These are phyloP conservation scores for Ormyrus rosae DNA, from an alignment of 2,888 invertebrate genomes.

Conservation along the genomic window DNA sequence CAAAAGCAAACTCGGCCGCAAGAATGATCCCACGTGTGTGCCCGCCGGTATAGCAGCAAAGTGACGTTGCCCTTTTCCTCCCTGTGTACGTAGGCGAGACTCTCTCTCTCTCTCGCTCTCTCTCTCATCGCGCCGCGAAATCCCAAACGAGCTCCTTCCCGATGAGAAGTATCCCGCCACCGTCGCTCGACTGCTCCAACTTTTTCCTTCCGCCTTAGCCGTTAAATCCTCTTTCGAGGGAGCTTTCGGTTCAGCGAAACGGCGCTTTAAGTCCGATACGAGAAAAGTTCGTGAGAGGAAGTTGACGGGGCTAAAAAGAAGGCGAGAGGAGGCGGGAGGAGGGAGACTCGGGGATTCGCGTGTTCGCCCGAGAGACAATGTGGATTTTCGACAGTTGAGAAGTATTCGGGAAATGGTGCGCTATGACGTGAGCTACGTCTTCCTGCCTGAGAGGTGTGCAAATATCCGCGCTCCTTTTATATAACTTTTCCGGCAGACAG, in stretches of 20 bases:
- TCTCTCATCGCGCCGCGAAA: conserved; percentile 28
- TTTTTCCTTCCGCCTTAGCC: conserved; percentile 49
- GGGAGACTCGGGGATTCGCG: not conserved
- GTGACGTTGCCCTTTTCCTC: not conserved
- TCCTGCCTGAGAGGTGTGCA: conserved; percentile 40
- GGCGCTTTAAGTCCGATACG: conserved; percentile 56
- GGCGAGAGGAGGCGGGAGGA: not conserved
- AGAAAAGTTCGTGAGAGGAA: conserved; percentile 54
- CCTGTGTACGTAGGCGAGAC: conserved; percentile 2
- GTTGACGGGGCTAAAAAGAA: conserved; percentile 51
- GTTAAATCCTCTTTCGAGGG: conserved; percentile 57
- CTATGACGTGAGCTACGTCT: conserved; percentile 46
- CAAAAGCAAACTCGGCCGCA: conserved; percentile 21
- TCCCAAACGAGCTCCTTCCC: conserved; percentile 47
- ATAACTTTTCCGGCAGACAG: conserved; percentile 24
- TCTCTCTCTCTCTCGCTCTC: not conserved
- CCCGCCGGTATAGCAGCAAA: conserved; percentile 7
- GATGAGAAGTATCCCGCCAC: conserved; percentile 42
- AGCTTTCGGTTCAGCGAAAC: conserved; percentile 54
- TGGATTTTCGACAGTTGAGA: conserved; percentile 54
- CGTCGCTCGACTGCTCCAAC: conserved; percentile 17
- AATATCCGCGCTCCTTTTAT: conserved; percentile 42
- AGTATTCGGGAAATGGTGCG: conserved; percentile 50
- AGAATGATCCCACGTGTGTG: not conserved
- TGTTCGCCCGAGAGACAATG: conserved; percentile 50